A percentile compares a stretch with the other conserved stretches of the same genome.
These are phyloP conservation scores for Disparrhopalites patrizii DNA, from an alignment of 2,888 invertebrate genomes.

Conservation along the genomic window DNA sequence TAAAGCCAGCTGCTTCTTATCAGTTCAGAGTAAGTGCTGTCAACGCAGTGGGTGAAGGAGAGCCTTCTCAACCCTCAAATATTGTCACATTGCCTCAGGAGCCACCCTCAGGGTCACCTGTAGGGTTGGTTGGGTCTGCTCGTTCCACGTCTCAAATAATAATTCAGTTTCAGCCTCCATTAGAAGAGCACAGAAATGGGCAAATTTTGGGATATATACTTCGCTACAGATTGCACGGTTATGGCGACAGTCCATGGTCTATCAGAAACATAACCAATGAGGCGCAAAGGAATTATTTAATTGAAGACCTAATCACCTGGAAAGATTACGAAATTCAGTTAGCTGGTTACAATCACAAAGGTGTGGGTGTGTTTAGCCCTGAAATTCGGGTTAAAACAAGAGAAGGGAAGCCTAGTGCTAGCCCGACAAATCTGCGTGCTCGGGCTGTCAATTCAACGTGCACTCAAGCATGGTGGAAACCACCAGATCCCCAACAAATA, in stretches of 20 bases:
- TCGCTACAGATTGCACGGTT: slow-evolving; percentile 84
- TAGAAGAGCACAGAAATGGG: slow-evolving; percentile 92
- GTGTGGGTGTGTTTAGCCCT: slow-evolving; percentile 86
- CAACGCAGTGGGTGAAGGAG: slow-evolving; percentile 93
- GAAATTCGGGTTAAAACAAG: slow-evolving; percentile 89
- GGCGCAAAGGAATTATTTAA: slow-evolving; percentile 81
- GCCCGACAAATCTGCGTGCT: slow-evolving; percentile 76
- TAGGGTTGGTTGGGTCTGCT: slow-evolving; percentile 90
- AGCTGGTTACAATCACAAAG: slow-evolving; percentile 95
- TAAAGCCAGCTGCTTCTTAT: slow-evolving; percentile 92
- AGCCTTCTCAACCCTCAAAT: slow-evolving; percentile 83
- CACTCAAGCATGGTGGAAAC: slow-evolving; percentile 82
- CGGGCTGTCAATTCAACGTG: slow-evolving; percentile 82
- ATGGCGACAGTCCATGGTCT: slow-evolving; percentile 89
- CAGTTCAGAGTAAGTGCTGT: slow-evolving; percentile 96
- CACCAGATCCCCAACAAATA: slow-evolving; percentile 94
- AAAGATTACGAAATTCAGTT: slow-evolving; percentile 95
- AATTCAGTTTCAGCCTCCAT: slow-evolving; percentile 94
- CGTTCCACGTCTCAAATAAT: slow-evolving; percentile 92
- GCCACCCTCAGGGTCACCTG: slow-evolving; percentile 94
- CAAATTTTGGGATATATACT: slow-evolving; percentile 90
- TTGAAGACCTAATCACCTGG: slow-evolving; percentile 93
- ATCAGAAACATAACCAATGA: slow-evolving; percentile 88
- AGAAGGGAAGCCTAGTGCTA: slow-evolving; percentile 91
- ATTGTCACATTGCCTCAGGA: slow-evolving; percentile 91